Evolutionary conservation across 2,888 invertebrate species (phyloP).

Genomic region (Lumbricus terrestris): DNA sequence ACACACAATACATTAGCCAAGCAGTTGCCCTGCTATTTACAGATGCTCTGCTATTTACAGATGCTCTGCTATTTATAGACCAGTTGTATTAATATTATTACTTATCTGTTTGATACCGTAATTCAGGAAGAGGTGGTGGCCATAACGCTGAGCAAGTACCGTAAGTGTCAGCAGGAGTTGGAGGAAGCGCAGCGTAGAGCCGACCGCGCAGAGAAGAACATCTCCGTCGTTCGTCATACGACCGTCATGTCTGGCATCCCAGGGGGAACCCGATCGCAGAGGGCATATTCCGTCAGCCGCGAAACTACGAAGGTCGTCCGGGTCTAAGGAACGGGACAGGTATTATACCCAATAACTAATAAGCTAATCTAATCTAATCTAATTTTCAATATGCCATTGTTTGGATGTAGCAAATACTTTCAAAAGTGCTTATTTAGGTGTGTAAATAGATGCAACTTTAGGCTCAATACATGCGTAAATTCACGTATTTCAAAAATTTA

Average conservation of each 20-base stretch:
- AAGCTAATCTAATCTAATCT: too few relatives aligned
- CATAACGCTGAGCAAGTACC: slow-evolving; percentile 32
- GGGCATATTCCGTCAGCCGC: slow-evolving; percentile 57
- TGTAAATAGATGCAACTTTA: too few relatives aligned
- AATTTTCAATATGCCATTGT: too few relatives aligned
- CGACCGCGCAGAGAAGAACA: slow-evolving; percentile 4
- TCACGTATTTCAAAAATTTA: too few relatives aligned
- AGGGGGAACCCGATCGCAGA: slow-evolving; percentile 29
- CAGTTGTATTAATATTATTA: neutral
- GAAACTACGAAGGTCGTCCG: slow-evolving; percentile 50
- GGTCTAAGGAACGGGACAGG: slow-evolving; percentile 27
- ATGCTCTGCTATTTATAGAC: neutral
- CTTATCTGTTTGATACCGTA: neutral
- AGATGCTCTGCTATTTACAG: neutral
- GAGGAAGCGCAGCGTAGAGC: slow-evolving; percentile 26
- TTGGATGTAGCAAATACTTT: too few relatives aligned
- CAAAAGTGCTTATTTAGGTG: too few relatives aligned
- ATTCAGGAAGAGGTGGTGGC: slow-evolving; percentile 18
- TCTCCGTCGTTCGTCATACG: slow-evolving; percentile 9
- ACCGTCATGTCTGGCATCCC: neutral
- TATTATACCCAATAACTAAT: too few relatives aligned
- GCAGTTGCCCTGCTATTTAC: neutral
- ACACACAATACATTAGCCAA: too few relatives aligned
- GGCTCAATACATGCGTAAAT: too few relatives aligned
- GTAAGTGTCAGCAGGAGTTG: slow-evolving; percentile 33